Conservation (phyloP, 1,140 invertebrate genomes). For the Drosophila ohnishii region DNA sequence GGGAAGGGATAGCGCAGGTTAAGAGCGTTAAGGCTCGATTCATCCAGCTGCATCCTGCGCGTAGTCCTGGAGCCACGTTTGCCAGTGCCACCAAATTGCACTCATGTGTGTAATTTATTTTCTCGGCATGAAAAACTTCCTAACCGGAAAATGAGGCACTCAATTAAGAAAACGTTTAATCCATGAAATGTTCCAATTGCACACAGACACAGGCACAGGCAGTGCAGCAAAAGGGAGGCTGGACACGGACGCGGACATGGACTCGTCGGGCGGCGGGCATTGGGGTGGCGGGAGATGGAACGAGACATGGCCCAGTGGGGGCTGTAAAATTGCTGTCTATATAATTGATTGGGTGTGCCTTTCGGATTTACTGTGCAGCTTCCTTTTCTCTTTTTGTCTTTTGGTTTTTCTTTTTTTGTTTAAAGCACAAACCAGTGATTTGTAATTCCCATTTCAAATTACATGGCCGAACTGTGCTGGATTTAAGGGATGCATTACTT, state of each 20-base stretch:
- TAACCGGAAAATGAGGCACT: constrained; percentile 81
- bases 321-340: constrained; percentile 62
- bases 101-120: constrained; percentile 82
- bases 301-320: constrained; percentile 39
- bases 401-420: constrained; percentile 1
- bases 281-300: constrained; percentile 4
- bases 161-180: constrained; percentile 81
- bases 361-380: constrained; percentile 61
- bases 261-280: not conserved
- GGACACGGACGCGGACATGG: constrained; percentile 18
- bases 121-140: constrained; percentile 80
- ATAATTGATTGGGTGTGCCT: constrained; percentile 75
- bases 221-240: constrained; percentile 11
- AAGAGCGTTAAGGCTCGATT: constrained; percentile 44
- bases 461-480: constrained; percentile 50
- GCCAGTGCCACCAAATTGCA: constrained; percentile 64
- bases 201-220: constrained; percentile 17
- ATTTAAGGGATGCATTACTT: constrained; percentile 17
- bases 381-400: not conserved
- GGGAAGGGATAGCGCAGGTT: constrained; percentile 48
- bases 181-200: constrained; percentile 75
- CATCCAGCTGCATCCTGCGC: constrained; percentile 30
- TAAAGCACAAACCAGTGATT: constrained; percentile 72
- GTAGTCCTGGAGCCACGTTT: constrained; percentile 39
- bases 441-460: constrained; percentile 76